These are phyloP conservation scores for Pseudococcus longispinus DNA, from an alignment of 2,888 invertebrate species.

Conservation along the genomic window DNA sequence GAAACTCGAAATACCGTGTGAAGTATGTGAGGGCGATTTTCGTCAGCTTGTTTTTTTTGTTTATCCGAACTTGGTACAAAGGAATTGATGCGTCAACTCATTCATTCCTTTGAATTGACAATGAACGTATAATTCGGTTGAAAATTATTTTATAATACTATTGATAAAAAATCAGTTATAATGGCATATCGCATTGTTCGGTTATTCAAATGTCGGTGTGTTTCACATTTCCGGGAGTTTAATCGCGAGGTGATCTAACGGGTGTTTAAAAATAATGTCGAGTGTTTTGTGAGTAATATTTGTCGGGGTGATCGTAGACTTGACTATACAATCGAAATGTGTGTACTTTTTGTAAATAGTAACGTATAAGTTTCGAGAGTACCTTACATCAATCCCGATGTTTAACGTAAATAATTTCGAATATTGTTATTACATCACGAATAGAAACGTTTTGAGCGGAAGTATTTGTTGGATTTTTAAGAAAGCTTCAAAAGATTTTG, in stretches of 20 bases:
- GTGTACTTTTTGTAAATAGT: conserved; percentile 28
- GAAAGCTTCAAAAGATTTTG: conserved; percentile 93
- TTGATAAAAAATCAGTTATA: not conserved
- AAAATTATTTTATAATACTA: not conserved
- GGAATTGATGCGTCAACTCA: not conserved
- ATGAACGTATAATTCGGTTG: not conserved
- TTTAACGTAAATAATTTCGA: conserved; percentile 65
- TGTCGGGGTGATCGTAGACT: not conserved
- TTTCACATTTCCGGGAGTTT: not conserved
- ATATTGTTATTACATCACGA: conserved; percentile 66
- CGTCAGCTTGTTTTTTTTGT: not conserved
- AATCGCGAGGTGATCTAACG: not conserved
- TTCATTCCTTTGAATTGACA: conserved; percentile 1
- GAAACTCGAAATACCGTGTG: not conserved
- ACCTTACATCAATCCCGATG: conserved; percentile 63
- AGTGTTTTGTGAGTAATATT: not conserved
- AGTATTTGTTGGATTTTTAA: conserved; percentile 77
- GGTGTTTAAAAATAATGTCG: conserved; percentile 3
- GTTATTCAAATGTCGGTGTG: not conserved
- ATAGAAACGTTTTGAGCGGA: conserved; percentile 63
- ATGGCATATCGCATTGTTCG: conserved; percentile 11
- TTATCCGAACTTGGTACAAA: not conserved
- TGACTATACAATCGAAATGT: conserved; percentile 20
- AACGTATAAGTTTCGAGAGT: conserved; percentile 41
- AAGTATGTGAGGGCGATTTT: not conserved